These are phyloP conservation scores for Brachycybe producta DNA, from an alignment of 2,888 invertebrate species.

Conservation along the genomic window DNA sequence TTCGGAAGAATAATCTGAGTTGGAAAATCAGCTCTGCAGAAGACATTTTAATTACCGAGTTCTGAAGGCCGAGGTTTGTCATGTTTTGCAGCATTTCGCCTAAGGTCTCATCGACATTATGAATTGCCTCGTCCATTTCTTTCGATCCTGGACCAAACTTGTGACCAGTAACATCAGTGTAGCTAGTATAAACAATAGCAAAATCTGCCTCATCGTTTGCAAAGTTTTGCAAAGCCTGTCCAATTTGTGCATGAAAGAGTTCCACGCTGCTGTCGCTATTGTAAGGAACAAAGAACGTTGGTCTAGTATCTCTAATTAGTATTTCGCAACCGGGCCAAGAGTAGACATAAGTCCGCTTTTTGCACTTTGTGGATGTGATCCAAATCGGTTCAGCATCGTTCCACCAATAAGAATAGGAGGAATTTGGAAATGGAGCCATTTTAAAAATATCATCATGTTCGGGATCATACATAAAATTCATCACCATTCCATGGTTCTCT, in stretches of 20 bases:
- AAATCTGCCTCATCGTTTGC: slow-evolving; percentile 10
- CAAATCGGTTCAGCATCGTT: slow-evolving; percentile 30
- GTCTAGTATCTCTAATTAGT: slow-evolving; percentile 18
- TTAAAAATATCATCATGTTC: slow-evolving; percentile 4
- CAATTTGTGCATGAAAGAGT: too few relatives aligned
- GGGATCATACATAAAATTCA: slow-evolving; percentile 18
- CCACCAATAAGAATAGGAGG: slow-evolving; percentile 27
- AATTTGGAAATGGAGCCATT: slow-evolving; percentile 1
- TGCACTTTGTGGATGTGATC: slow-evolving; percentile 27
- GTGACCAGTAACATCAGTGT: slow-evolving; percentile 30
- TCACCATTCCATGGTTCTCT: slow-evolving; percentile 16
- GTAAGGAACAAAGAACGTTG: slow-evolving; percentile 23
- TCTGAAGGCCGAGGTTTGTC: too few relatives aligned
- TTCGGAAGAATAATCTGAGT: too few relatives aligned
- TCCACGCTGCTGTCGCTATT: too few relatives aligned
- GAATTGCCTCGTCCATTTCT: slow-evolving; percentile 27
- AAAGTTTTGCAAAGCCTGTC: too few relatives aligned
- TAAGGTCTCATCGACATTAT: slow-evolving; percentile 28
- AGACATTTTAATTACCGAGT: too few relatives aligned
- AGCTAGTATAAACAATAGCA: slow-evolving; percentile 26
- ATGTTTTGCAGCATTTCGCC: slow-evolving; percentile 27
- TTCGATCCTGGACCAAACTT: slow-evolving; percentile 29
- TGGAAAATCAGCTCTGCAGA: too few relatives aligned
- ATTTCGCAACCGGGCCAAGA: slow-evolving; percentile 24
- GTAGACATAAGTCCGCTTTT: slow-evolving; percentile 20